Percentiles rank a stretch among this genome's conserved stretches.
Evolutionary conservation across 2,113 vertebrate genomes (phyloP).

Genomic region (mouse (Mus musculus)): GRCm39 chr11:113556501-113557000

Average conservation of each 20-base stretch:
- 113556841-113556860: background rate
- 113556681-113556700: background rate
- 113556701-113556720: background rate
- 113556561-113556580: background rate
- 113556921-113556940: background rate
- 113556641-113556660: background rate
- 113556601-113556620: background rate
- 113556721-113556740: background rate
- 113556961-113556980: background rate
- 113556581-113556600: background rate
- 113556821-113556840: background rate
- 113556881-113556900: background rate
- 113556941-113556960: background rate
- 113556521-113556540: background rate
- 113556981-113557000: background rate
- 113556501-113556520: background rate
- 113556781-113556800: background rate
- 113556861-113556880: background rate
- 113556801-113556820: background rate
- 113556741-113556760: background rate
- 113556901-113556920: background rate
- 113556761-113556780: background rate
- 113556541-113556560: background rate
- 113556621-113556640: background rate
- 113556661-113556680: background rate